Evolutionary conservation across 2,113 vertebrate species (phyloP).

Genomic region (Madoqua kirkii): DNA sequence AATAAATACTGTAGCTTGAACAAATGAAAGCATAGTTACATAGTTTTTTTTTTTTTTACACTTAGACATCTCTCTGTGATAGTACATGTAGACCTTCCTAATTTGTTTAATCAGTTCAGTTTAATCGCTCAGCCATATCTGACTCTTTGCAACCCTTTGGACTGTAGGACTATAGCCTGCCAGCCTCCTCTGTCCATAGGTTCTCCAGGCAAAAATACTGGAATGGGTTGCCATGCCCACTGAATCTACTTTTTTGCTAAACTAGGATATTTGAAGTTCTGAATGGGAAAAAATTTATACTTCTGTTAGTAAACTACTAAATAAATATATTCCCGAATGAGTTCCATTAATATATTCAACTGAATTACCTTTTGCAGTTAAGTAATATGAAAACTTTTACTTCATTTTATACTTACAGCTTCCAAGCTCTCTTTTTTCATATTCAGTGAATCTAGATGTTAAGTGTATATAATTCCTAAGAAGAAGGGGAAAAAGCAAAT

Average conservation of each 20-base stretch:
- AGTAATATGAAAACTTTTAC: neutral
- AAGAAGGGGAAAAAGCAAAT: constrained; percentile 5
- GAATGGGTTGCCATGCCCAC: neutral
- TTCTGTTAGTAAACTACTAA: neutral
- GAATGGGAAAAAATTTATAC: neutral
- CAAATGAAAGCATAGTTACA: neutral
- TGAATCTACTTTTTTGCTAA: constrained; percentile 18
- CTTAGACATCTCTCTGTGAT: neutral
- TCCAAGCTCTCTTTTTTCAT: constrained; percentile 84
- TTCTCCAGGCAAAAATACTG: neutral
- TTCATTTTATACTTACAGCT: constrained; percentile 78
- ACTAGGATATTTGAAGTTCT: neutral
- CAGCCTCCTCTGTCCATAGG: neutral
- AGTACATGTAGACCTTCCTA: neutral
- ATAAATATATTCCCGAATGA: neutral
- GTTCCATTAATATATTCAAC: neutral
- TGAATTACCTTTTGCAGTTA: neutral
- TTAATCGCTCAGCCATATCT: neutral
- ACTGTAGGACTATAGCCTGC: neutral
- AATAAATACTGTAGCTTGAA: neutral
- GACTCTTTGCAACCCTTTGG: neutral
- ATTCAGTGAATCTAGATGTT: constrained; percentile 82
- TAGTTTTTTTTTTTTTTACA: neutral
- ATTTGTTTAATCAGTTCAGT: neutral
- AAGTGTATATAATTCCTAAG: constrained; percentile 83